These are phyloP conservation scores for Chaetodon trifascialis DNA, from an alignment of 2,113 vertebrate genomes.

Conservation along the genomic window DNA sequence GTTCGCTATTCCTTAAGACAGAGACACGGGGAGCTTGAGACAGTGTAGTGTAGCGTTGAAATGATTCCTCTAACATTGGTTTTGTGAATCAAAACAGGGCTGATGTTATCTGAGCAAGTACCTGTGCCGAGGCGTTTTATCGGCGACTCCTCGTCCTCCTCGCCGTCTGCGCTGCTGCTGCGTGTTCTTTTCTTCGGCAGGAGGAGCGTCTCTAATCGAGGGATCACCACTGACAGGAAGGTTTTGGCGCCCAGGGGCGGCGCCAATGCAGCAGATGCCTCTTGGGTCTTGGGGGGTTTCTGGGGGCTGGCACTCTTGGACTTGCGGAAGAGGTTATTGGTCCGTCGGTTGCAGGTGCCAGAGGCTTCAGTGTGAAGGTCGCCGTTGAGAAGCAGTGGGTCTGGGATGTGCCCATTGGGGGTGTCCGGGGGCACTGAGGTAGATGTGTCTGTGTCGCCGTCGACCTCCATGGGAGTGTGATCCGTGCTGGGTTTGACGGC, in stretches of 20 bases:
- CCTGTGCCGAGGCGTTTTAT: conserved; percentile 95
- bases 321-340: conserved; percentile 93
- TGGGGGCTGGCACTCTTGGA: conserved; percentile 97
- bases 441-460: conserved; percentile 88
- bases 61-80: no score
- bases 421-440: conserved; percentile 87
- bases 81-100: background rate
- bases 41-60: background rate
- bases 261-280: conserved; percentile 86
- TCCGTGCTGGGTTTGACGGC: conserved; percentile 88
- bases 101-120: conserved; percentile 41
- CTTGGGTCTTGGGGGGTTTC: conserved; percentile 89
- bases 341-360: conserved; percentile 90
- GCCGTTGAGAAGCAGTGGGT: conserved; percentile 86
- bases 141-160: conserved; percentile 90
- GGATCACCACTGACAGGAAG: conserved; percentile 98
- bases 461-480: conserved; percentile 89
- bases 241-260: conserved; percentile 96
- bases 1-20: conserved; percentile 88
- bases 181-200: conserved; percentile 94
- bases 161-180: conserved; percentile 91
- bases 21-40: no score
- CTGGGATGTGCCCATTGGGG: conserved; percentile 88
- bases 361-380: conserved; percentile 86
- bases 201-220: conserved; percentile 97